A percentile compares a stretch with the other conserved stretches of the same genome.
These are phyloP conservation scores for Archips xylosteana DNA, from an alignment of 2,888 invertebrate genomes.

Conservation along the genomic window DNA sequence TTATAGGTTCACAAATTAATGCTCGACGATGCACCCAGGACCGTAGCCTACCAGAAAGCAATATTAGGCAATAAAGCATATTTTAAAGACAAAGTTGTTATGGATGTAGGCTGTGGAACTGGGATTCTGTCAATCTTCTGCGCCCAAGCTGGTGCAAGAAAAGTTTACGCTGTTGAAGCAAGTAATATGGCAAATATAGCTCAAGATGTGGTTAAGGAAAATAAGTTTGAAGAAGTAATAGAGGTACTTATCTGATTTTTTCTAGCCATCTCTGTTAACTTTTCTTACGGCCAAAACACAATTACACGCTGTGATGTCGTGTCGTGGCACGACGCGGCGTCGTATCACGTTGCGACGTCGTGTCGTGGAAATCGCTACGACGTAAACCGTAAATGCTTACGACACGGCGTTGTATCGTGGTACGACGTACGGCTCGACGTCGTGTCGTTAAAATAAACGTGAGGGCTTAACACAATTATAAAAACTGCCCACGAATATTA, in stretches of 20 bases:
- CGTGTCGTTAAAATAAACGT: too few relatives aligned
- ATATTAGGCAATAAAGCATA: slow-evolving; percentile 88
- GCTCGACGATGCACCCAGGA: slow-evolving; percentile 91
- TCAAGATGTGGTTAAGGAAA: slow-evolving; percentile 88
- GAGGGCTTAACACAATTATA: too few relatives aligned
- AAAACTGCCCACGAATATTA: too few relatives aligned
- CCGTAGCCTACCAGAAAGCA: slow-evolving; percentile 92
- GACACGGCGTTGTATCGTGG: too few relatives aligned
- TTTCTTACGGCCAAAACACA: too few relatives aligned
- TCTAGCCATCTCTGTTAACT: too few relatives aligned
- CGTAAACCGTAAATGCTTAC: too few relatives aligned
- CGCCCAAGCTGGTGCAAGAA: slow-evolving; percentile 94
- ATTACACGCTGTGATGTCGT: too few relatives aligned
- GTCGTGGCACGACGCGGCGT: too few relatives aligned
- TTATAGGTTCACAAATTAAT: slow-evolving; percentile 92
- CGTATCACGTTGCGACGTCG: too few relatives aligned
- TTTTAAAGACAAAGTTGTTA: slow-evolving; percentile 91
- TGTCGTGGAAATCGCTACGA: too few relatives aligned
- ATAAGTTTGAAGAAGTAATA: slow-evolving; percentile 87
- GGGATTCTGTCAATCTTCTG: slow-evolving; percentile 96
- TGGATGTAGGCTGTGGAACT: slow-evolving; percentile 95
- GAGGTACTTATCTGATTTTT: slow-evolving; percentile 75
- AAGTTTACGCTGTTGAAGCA: slow-evolving; percentile 95
- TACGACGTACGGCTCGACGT: too few relatives aligned
- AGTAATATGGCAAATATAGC: slow-evolving; percentile 89